Base-by-base conservation (phyloP, 2,888 invertebrate genomes). In the Meghimatium bilineatum region DNA sequence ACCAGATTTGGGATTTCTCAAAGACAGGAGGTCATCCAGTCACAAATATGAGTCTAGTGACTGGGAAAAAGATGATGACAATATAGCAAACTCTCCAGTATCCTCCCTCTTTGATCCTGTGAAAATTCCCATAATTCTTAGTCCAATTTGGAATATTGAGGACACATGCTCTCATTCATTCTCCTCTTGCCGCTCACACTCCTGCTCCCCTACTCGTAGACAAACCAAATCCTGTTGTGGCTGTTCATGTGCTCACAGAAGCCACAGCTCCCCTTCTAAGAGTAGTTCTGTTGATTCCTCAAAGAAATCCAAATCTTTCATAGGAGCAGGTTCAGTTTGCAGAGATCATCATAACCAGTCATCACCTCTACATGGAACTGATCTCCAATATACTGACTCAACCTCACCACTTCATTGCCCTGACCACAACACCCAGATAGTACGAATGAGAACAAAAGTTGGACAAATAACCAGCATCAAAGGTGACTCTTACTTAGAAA, bases 1-100 rank as follows among this genome's bases (percentile, higher is more conserved):
- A 60, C 92, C 92, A 66, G 92, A 92, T 79, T 86, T 92, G 32
- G 89, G 89, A 32, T 92, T 92, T 84, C 82, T 91, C 49, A 77
- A 85, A 17, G 79, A 84, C 67, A 79, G 63, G 26, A 71, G 75
- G 26, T 79, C 75, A 44, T 71, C 67, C 29, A 32, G 1, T 52
- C 49, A 44, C 2, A n/a, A 26, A 29, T 32, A 23, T 32, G 75
- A 66, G 1, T 20, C 29, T 32, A 32, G 26, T 34, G 66, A 32
- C 29, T 23, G 52, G 8, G 80, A 56, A 8, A 44, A 49, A 17
- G 44, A 20, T 36, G 78, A 80, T 14, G 66, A 69, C 1, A 56
- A 52, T 12, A 29, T 60, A 32, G 26, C 82, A 38, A 80, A 76
- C 5, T 85, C 82, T 5, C 84, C 84, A 12, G 86, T 85, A 20